These are phyloP conservation scores for Nebria brevicollis DNA, from an alignment of 2,888 invertebrate genomes.

Conservation along the genomic window DNA sequence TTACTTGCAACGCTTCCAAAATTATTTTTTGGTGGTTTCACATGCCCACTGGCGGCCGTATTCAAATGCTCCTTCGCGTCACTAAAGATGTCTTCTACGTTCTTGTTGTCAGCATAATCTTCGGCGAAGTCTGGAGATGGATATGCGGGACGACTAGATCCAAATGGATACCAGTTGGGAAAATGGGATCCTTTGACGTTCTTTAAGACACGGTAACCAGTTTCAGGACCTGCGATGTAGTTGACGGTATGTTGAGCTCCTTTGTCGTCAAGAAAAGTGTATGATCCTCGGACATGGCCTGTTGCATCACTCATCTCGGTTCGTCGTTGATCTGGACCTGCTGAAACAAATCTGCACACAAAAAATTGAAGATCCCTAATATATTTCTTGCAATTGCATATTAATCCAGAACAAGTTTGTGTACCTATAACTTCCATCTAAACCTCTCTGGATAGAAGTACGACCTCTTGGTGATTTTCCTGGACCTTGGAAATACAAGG, in stretches of 20 bases:
- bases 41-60: conserved; percentile 69
- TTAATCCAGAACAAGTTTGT: neutral
- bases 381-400: neutral
- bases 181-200: conserved; percentile 75
- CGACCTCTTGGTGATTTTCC: conserved; percentile 74
- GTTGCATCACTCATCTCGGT: conserved; percentile 78
- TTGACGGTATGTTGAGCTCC: conserved; percentile 80
- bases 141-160: conserved; percentile 62
- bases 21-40: conserved; percentile 60
- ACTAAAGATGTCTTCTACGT: conserved; percentile 54
- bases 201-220: conserved; percentile 79
- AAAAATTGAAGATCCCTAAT: neutral
- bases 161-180: conserved; percentile 68
- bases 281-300: conserved; percentile 79
- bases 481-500: conserved; percentile 72
- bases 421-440: conserved; percentile 78
- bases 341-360: conserved; percentile 73
- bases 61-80: conserved; percentile 64
- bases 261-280: conserved; percentile 82
- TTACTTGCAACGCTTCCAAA: conserved; percentile 24
- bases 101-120: conserved; percentile 48
- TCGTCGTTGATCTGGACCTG: conserved; percentile 80
- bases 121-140: conserved; percentile 50
- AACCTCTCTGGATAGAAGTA: conserved; percentile 76
- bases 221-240: conserved; percentile 82